Base-by-base conservation (phyloP, 2,797 vertebrate genomes). In the Syngnathus acus region DNA sequence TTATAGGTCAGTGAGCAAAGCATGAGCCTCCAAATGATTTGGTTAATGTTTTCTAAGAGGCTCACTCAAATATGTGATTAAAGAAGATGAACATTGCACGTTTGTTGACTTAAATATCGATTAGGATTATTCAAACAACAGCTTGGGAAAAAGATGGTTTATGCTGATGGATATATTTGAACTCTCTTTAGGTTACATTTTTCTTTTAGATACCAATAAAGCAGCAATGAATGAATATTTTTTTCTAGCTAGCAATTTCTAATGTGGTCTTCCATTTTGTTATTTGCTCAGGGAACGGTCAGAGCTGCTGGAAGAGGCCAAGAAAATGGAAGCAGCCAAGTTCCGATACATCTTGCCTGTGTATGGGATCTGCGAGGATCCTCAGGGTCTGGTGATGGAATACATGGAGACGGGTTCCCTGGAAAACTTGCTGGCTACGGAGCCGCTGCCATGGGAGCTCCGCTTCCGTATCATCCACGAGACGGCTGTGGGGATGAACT, bases 321-420 rank as follows among this genome's bases (percentile, higher is more conserved):
- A 93, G 87, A 99, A 99, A 90, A 99, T 98, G 96, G 97, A 98
- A 84, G 94, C 95, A 66, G 97, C 96, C 23, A 99, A 98, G 85
- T 99, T 99, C 78, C 92, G 95, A 8, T 99, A 98, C 72, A 93
- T 99, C 62, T 90, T 99, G 42, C 96, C 96, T 0, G 97, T 99
- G 54, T 99, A 99, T 0, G 97, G 97, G 75, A 98, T 99, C 83
- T 98, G 97, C 53, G 94, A 84, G 0, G 94, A 97, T 67, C 94
- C 95, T 0, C 95, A 95, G 57, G 97, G 97, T 62, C 89, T 99
- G 65, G 96, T 98, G 72, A 98, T 98, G 96, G 97, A 99, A 78
- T 98, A 95, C 84, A 99, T 99, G 97, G 97, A 98, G 87, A 97
- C 94, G 0, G 97, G 96, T 19, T 98, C 97, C 6, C 84, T 99